Percentiles rank a stretch among this genome's conserved stretches.
phyloP scores from a whole-genome alignment of 2,888 invertebrate genomes.

The Taenaris catops region DNA sequence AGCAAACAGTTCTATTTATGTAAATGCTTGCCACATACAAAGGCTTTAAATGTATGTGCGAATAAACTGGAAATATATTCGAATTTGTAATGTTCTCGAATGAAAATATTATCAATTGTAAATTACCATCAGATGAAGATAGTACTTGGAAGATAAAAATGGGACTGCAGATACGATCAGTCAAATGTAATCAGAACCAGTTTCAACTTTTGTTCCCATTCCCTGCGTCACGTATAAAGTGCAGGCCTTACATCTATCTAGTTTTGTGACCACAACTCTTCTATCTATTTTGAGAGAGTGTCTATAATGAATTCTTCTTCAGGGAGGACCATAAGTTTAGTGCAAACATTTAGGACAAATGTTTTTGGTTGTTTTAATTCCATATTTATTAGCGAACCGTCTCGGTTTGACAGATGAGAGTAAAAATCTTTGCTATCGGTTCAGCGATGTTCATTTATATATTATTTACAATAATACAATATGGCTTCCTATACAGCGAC shows the following conservation, averaged over 20 bases:
- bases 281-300: slow-evolving; percentile 42
- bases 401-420: too few relatives aligned
- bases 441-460: too few relatives aligned
- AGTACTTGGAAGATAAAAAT: slow-evolving; percentile 12
- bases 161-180: slow-evolving; percentile 13
- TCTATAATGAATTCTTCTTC: slow-evolving; percentile 37
- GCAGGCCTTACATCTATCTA: slow-evolving; percentile 15
- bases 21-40: slow-evolving; percentile 5
- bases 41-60: background rate
- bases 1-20: slow-evolving; percentile 9
- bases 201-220: slow-evolving; percentile 20
- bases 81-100: background rate
- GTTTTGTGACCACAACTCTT: slow-evolving; percentile 32
- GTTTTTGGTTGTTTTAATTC: too few relatives aligned
- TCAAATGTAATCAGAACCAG: slow-evolving; percentile 13
- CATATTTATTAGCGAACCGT: too few relatives aligned
- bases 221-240: slow-evolving; percentile 10
- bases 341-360: slow-evolving; percentile 1
- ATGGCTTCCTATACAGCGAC: too few relatives aligned
- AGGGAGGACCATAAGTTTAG: slow-evolving; percentile 28
- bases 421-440: too few relatives aligned
- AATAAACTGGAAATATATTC: background rate
- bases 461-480: too few relatives aligned
- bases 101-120: slow-evolving; percentile 10
- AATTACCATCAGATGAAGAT: slow-evolving; percentile 12